Conservation (phyloP, 2,888 invertebrate genomes). For the Auanema sp. region DNA sequence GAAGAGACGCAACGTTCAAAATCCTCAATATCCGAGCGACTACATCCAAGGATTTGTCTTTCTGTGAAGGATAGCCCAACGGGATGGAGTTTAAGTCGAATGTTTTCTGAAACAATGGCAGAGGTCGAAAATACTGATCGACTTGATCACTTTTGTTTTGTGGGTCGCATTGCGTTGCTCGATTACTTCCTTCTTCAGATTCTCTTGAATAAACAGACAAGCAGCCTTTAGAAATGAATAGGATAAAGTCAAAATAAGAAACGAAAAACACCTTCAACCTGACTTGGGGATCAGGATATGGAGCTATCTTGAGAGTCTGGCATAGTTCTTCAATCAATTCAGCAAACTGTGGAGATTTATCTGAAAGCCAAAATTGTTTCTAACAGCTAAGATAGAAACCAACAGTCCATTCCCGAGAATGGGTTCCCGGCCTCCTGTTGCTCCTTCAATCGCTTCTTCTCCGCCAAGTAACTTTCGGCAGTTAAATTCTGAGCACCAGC, state of each 20-base stretch:
- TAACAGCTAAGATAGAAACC: background rate
- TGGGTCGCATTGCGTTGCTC: slow-evolving; percentile 12
- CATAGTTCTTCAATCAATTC: slow-evolving; percentile 30
- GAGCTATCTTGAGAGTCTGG: slow-evolving; percentile 31
- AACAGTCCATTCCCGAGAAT: background rate
- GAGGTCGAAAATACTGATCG: background rate
- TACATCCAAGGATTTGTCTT: slow-evolving; percentile 30
- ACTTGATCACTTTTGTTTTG: background rate
- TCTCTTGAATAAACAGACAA: slow-evolving; percentile 36
- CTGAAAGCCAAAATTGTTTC: slow-evolving; percentile 17
- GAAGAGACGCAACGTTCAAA: slow-evolving; percentile 80
- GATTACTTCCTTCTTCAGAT: slow-evolving; percentile 30
- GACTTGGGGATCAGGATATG: slow-evolving; percentile 25
- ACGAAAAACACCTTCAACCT: background rate
- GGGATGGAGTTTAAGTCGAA: slow-evolving; percentile 44
- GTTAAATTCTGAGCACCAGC: slow-evolving; percentile 15
- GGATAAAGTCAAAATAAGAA: too few relatives aligned
- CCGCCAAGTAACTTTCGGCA: background rate
- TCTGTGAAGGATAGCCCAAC: slow-evolving; percentile 33
- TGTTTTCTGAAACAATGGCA: slow-evolving; percentile 18
- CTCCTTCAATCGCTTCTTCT: slow-evolving; percentile 1
- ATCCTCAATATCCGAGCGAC: slow-evolving; percentile 79
- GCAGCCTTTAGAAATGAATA: slow-evolving; percentile 31
- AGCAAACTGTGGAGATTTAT: slow-evolving; percentile 24
- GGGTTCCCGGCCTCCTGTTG: background rate